A percentile compares a stretch with the other conserved stretches of the same genome.
Evolutionary conservation across 1,140 invertebrate genomes (phyloP).

Genomic region (Drosophila bocqueti): DNA sequence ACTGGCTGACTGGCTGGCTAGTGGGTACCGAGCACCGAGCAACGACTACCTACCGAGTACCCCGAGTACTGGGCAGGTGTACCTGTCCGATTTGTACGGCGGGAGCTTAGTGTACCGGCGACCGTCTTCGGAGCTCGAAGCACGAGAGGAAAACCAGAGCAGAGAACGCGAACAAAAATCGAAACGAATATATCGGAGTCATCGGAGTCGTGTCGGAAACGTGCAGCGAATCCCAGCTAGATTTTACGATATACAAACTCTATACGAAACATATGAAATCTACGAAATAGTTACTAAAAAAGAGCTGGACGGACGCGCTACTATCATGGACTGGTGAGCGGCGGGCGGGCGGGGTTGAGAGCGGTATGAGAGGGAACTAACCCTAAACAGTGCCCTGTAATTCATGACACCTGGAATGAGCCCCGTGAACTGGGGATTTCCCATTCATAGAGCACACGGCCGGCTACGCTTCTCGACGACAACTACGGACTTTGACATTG

Average conservation of each 20-base stretch:
- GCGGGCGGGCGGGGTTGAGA: background rate
- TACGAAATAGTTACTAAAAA: slow-evolving; percentile 1
- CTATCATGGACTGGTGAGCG: slow-evolving; percentile 29
- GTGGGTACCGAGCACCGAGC: slow-evolving; percentile 9
- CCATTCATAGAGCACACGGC: slow-evolving; percentile 20
- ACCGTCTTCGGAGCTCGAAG: slow-evolving; percentile 76
- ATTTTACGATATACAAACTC: slow-evolving; percentile 7
- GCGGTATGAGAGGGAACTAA: background rate
- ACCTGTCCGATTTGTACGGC: slow-evolving; percentile 40
- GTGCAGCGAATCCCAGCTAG: slow-evolving; percentile 25
- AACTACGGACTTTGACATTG: slow-evolving; percentile 42
- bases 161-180: slow-evolving; percentile 31
- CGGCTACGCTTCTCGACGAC: slow-evolving; percentile 1
- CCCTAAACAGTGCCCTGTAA: slow-evolving; percentile 21
- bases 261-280: slow-evolving; percentile 8
- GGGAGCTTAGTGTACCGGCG: slow-evolving; percentile 68
- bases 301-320: background rate
- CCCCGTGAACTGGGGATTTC: slow-evolving; percentile 41
- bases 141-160: slow-evolving; percentile 44
- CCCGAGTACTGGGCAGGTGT: slow-evolving; percentile 11
- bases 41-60: slow-evolving; percentile 5
- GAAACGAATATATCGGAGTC: slow-evolving; percentile 3
- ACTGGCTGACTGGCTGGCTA: background rate
- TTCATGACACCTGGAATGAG: slow-evolving; percentile 32
- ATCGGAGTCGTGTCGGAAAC: slow-evolving; percentile 5